phyloP scores from a whole-genome alignment of 2,113 vertebrate genomes.

The Rhodinocichla rosea region DNA sequence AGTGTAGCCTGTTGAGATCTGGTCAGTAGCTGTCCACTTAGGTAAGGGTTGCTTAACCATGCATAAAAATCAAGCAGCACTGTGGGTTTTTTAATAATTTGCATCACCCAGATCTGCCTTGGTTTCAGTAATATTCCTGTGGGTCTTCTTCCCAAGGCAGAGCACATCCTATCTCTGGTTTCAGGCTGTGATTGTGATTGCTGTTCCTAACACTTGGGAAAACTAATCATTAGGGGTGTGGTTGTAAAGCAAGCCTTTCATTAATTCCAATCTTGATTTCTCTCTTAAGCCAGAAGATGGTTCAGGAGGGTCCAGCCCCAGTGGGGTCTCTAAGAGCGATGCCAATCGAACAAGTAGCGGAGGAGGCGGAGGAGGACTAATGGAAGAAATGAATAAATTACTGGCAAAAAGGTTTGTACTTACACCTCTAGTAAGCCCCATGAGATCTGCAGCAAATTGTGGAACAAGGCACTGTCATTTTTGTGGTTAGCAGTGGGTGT shows the following conservation, averaged over 20 bases:
- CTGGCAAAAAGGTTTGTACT: constrained; percentile 91
- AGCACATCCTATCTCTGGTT: background rate
- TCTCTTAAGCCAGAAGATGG: constrained; percentile 88
- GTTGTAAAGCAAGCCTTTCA: background rate
- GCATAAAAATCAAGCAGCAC: background rate
- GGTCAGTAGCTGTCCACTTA: background rate
- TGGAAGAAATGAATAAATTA: constrained; percentile 99
- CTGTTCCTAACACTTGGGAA: background rate
- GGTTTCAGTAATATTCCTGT: background rate
- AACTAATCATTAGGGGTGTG: background rate
- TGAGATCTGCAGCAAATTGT: background rate
- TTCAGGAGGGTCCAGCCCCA: constrained; percentile 84
- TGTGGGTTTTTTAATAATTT: background rate
- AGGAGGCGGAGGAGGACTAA: constrained; percentile 90
- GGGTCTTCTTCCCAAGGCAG: background rate
- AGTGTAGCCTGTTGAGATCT: background rate
- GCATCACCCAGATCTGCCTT: background rate
- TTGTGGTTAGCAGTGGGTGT: background rate
- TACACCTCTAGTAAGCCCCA: background rate
- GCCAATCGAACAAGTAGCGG: constrained; percentile 90
- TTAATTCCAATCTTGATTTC: background rate
- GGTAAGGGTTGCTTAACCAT: background rate
- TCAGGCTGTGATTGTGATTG: background rate
- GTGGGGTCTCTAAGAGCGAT: constrained; percentile 87
- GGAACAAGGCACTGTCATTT: background rate